These are phyloP conservation scores for Esox lucius DNA, from an alignment of 2,797 vertebrate species.

Conservation along the genomic window DNA sequence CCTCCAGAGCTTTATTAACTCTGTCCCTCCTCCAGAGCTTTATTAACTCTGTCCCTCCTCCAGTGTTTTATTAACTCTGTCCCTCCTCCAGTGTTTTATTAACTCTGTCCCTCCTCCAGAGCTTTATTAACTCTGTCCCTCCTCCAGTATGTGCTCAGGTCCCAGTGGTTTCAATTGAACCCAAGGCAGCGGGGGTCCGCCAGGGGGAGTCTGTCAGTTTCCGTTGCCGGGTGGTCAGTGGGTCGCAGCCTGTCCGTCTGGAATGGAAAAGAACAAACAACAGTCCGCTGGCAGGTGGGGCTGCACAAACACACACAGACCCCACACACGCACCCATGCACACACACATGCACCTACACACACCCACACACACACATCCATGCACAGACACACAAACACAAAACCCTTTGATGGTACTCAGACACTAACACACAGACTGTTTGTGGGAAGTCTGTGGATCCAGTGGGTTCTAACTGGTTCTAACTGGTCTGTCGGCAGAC, in stretches of 20 bases:
- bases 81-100: neutral
- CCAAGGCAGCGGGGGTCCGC: constrained; percentile 73
- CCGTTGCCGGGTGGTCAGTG: constrained; percentile 76
- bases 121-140: neutral
- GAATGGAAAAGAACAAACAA: constrained; percentile 83
- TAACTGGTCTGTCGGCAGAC: constrained; percentile 61
- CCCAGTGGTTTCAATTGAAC: constrained; percentile 84
- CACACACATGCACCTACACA: neutral
- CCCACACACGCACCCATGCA: neutral
- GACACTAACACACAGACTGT: too few relatives aligned
- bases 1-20: too few relatives aligned
- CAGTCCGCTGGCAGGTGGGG: constrained; percentile 79
- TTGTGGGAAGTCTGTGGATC: neutral
- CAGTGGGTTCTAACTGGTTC: neutral
- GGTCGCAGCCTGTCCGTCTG: constrained; percentile 72
- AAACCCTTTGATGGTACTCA: neutral
- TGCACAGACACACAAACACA: neutral
- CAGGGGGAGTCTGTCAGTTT: constrained; percentile 84
- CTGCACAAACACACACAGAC: neutral
- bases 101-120: neutral
- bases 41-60: too few relatives aligned
- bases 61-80: neutral
- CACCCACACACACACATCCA: neutral
- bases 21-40: too few relatives aligned
- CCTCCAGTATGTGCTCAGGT: constrained; percentile 70